Evolutionary conservation across 2,113 vertebrate species (phyloP).

Genomic region (Dasypus novemcinctus): DNA sequence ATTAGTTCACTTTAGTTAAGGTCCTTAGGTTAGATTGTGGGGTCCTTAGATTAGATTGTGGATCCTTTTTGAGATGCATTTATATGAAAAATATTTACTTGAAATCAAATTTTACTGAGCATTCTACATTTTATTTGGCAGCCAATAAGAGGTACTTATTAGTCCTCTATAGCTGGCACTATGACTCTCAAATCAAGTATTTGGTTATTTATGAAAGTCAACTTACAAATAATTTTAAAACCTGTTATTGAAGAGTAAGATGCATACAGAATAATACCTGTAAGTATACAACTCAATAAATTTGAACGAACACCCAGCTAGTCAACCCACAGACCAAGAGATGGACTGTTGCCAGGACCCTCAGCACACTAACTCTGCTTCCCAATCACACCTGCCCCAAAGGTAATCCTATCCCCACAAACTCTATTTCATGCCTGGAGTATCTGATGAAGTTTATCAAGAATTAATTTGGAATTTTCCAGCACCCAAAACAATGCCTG

Average conservation of each 20-base stretch:
- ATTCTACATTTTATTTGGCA: not conserved
- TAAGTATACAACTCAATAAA: not conserved
- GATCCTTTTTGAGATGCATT: not conserved
- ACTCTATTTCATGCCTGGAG: not conserved
- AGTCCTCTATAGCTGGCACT: not conserved
- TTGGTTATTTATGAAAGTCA: not conserved
- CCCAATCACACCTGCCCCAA: not conserved
- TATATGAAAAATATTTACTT: not conserved
- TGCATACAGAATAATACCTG: not conserved
- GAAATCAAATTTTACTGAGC: not conserved
- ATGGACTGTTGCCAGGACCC: not conserved
- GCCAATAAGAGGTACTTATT: not conserved
- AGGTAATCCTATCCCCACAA: not conserved
- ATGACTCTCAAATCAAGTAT: not conserved
- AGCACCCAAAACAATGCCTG: not conserved
- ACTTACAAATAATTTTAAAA: not conserved
- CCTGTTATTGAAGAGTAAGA: not conserved
- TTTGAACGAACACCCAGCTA: not conserved
- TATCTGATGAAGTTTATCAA: not conserved
- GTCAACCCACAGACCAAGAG: not conserved
- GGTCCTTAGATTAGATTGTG: too few species aligned
- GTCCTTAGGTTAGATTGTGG: too few species aligned
- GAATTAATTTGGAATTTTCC: not conserved
- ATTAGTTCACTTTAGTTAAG: too few species aligned
- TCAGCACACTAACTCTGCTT: not conserved